Percentiles rank a stretch among this genome's conserved stretches.
Evolutionary conservation across 2,888 invertebrate species (phyloP).

Genomic region (Oeneis ivallda): DNA sequence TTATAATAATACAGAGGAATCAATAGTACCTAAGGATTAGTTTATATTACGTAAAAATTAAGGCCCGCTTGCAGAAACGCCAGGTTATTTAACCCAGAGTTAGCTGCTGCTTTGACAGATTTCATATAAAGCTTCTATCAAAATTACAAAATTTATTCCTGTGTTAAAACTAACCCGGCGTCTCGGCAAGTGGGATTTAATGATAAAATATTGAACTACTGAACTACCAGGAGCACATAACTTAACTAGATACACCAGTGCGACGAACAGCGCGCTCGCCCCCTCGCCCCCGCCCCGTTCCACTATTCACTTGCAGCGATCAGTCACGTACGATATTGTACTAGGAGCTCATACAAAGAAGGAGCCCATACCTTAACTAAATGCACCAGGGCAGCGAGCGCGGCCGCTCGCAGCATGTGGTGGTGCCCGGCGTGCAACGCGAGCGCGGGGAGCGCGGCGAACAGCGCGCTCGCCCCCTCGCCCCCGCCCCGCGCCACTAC

Average conservation of each 20-base stretch:
- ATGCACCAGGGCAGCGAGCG: constrained; percentile 92
- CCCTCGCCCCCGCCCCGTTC: background rate
- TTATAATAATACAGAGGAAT: no score
- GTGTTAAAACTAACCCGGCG: no score
- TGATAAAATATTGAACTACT: background rate
- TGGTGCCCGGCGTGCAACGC: constrained; percentile 95
- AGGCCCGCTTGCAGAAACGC: background rate
- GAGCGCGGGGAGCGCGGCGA: constrained; percentile 91
- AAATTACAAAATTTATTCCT: no score
- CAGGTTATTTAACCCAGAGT: no score
- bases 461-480: constrained; percentile 85
- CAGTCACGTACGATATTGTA: background rate
- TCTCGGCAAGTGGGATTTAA: no score
- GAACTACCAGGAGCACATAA: background rate
- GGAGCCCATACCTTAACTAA: constrained; percentile 85
- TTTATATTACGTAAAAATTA: no score
- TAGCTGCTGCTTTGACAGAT: no score
- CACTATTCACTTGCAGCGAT: background rate
- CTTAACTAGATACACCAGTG: background rate
- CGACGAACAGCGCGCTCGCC: background rate
- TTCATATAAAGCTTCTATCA: no score
- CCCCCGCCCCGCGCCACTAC: constrained; percentile 91
- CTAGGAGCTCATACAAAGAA: constrained; percentile 8
- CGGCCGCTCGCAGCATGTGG: constrained; percentile 94
- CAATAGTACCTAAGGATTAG: no score